Percentiles rank a stretch among this genome's conserved stretches.
Evolutionary conservation across 1,140 invertebrate genomes (phyloP).

Genomic region (Branchinecta lynchi): DNA sequence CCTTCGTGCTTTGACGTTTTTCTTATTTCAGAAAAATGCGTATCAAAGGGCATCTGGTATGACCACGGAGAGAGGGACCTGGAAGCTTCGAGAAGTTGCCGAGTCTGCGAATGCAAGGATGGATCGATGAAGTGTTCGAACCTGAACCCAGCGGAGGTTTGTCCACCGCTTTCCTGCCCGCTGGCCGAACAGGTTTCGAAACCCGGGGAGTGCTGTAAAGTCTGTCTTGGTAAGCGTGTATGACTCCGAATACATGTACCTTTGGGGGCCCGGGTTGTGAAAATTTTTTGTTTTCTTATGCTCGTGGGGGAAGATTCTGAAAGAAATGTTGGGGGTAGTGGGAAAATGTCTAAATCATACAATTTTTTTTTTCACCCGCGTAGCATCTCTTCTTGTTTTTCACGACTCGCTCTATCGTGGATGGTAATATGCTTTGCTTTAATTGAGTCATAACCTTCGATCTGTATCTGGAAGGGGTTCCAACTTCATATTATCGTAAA

Average conservation of each 20-base stretch:
- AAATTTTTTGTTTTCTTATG: no score
- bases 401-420: no score
- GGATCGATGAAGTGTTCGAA: constrained; percentile 60
- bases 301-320: no score
- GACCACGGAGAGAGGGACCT: constrained; percentile 54
- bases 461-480: no score
- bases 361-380: no score
- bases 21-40: constrained; percentile 51
- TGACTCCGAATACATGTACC: background rate
- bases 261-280: no score
- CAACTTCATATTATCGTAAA: no score
- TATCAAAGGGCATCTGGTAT: constrained; percentile 53
- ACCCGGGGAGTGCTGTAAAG: constrained; percentile 72
- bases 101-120: constrained; percentile 57
- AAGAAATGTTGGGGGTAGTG: no score
- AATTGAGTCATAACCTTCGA: no score
- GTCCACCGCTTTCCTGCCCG: constrained; percentile 64
- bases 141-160: constrained; percentile 52
- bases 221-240: constrained; percentile 55
- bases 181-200: constrained; percentile 56
- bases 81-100: constrained; percentile 51
- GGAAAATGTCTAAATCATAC: no score
- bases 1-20: constrained; percentile 17
- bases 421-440: no score
- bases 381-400: no score